phyloP scores from a whole-genome alignment of 2,113 vertebrate genomes.

The Anoura caudifer region DNA sequence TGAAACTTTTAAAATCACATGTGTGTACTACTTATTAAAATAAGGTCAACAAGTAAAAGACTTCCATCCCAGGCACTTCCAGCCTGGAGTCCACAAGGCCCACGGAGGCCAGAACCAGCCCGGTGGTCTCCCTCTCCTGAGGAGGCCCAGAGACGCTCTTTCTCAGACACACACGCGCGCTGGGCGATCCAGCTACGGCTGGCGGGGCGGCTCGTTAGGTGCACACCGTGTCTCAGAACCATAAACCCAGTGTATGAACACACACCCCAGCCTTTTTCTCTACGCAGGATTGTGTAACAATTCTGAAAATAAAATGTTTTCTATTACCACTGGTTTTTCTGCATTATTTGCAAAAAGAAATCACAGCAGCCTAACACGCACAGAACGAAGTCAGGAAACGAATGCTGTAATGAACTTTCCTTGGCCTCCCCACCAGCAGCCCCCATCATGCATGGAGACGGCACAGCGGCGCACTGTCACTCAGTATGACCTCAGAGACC shows the following conservation, averaged over 20 bases:
- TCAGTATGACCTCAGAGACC: not conserved
- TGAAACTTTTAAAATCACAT: not conserved
- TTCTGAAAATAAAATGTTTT: not conserved
- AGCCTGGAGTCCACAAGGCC: not conserved
- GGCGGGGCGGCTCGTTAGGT: not conserved
- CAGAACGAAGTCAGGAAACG: not conserved
- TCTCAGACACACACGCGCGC: not conserved
- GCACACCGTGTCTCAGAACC: not conserved
- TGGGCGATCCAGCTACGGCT: not conserved
- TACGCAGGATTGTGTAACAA: not conserved
- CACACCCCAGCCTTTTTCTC: not conserved
- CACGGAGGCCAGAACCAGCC: not conserved
- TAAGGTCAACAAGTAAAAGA: not conserved
- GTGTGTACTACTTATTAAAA: not conserved
- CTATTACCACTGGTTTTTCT: not conserved
- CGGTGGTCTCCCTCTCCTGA: not conserved
- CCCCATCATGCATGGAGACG: not conserved
- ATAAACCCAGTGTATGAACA: not conserved
- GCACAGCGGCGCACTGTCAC: not conserved
- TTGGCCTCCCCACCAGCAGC: not conserved
- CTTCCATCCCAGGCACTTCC: not conserved
- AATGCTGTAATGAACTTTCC: not conserved
- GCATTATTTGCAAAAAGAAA: not conserved
- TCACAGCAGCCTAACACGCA: not conserved
- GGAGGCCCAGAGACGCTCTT: no score